Evolutionary conservation across 2,888 invertebrate species (phyloP).

Genomic region (Neria commutata): DNA sequence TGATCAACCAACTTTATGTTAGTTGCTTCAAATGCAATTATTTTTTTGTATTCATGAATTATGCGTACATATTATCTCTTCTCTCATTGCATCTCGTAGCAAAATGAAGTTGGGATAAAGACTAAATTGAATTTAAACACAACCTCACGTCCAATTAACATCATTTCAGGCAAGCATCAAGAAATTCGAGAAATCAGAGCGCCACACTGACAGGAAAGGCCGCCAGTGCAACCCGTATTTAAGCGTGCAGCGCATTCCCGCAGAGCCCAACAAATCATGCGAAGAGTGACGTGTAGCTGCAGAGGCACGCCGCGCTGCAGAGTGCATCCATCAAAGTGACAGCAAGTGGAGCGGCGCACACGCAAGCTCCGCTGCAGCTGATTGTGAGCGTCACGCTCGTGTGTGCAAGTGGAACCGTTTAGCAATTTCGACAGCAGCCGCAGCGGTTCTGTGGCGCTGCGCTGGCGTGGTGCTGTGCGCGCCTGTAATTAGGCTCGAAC

Average conservation of each 20-base stretch:
- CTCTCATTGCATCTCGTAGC: no score
- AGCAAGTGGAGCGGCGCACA: not conserved
- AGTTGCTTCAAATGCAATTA: no score
- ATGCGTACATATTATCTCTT: no score
- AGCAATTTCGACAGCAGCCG: constrained; percentile 4
- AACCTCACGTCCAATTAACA: constrained; percentile 33
- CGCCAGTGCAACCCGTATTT: not conserved
- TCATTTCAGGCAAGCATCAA: constrained; percentile 18
- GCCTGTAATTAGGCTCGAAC: constrained; percentile 38
- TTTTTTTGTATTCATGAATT: no score
- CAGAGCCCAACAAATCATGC: not conserved
- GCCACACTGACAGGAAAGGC: not conserved
- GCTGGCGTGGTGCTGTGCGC: constrained; percentile 17
- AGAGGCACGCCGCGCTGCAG: no score
- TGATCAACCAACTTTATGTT: no score
- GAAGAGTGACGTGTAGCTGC: no score
- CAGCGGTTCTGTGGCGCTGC: no score
- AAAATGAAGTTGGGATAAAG: no score
- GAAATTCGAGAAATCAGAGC: no score
- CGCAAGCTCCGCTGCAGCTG: not conserved
- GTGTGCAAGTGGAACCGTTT: constrained; percentile 8
- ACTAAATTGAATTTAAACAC: constrained; percentile 29
- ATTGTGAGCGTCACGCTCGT: not conserved
- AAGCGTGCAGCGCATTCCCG: not conserved
- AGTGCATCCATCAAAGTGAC: not conserved